A percentile compares a stretch with the other conserved stretches of the same genome.
Conservation (phyloP, 2,888 invertebrate genomes). For the Parochlus steinenii region DNA sequence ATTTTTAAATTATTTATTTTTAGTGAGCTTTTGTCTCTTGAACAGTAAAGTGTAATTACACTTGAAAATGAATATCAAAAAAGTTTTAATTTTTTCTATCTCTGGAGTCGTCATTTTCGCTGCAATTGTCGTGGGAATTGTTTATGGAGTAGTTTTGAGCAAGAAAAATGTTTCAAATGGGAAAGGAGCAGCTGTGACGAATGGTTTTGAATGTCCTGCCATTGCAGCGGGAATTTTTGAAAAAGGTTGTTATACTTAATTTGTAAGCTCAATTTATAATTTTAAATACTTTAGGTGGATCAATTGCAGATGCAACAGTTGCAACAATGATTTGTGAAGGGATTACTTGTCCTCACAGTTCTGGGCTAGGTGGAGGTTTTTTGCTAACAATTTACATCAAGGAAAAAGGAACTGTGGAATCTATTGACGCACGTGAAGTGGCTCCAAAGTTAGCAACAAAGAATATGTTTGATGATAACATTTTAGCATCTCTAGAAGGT, state of each 20-base stretch:
- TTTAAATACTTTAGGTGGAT: slow-evolving; percentile 55
- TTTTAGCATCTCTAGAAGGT: slow-evolving; percentile 18
- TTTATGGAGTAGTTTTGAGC: slow-evolving; percentile 54
- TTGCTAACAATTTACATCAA: slow-evolving; percentile 66
- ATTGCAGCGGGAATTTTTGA: slow-evolving; percentile 55
- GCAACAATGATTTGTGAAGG: slow-evolving; percentile 77
- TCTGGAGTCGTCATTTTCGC: no score
- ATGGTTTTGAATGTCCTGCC: slow-evolving; percentile 55
- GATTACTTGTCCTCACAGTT: slow-evolving; percentile 64
- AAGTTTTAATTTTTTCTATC: no score
- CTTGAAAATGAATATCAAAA: no score
- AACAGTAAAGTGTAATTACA: no score
- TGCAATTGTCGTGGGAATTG: no score
- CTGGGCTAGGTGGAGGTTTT: slow-evolving; percentile 87
- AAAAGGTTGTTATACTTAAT: no score
- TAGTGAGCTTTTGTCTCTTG: no score
- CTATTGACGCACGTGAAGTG: slow-evolving; percentile 58
- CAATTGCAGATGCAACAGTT: slow-evolving; percentile 74
- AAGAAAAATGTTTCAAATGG: slow-evolving; percentile 60
- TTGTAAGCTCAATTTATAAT: no score
- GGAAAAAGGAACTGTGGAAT: slow-evolving; percentile 35
- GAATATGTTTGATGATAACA: slow-evolving; percentile 47
- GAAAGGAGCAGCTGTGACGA: slow-evolving; percentile 47
- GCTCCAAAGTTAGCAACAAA: slow-evolving; percentile 50
- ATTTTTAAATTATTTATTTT: no score